Conservation (phyloP, 2,797 vertebrate species). For the Limnodromus scolopaceus region DNA sequence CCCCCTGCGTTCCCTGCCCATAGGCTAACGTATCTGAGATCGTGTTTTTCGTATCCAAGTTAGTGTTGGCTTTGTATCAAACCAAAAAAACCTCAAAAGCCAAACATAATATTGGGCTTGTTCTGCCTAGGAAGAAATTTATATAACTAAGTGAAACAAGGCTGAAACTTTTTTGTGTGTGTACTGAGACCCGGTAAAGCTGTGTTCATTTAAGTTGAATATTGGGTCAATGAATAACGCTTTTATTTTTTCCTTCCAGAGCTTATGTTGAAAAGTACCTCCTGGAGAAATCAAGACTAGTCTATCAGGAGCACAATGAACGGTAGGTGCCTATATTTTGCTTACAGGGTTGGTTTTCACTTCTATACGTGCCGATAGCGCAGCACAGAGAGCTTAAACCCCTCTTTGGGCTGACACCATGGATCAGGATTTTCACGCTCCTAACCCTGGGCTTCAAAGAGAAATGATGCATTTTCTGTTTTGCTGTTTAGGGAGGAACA, state of each 20-base stretch:
- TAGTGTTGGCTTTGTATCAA: slow-evolving; percentile 62
- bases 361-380: accelerated
- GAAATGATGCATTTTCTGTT: background rate
- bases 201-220: background rate
- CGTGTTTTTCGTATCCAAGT: slow-evolving; percentile 52
- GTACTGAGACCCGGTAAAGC: background rate
- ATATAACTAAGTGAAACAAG: slow-evolving; percentile 63
- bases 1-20: background rate
- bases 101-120: slow-evolving; percentile 65
- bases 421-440: background rate
- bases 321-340: slow-evolving; percentile 78
- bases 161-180: background rate
- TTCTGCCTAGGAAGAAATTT: slow-evolving; percentile 66
- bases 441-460: background rate
- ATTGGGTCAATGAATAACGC: background rate
- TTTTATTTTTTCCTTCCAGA: slow-evolving; percentile 75
- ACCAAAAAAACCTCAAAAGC: slow-evolving; percentile 65
- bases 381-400: background rate
- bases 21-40: slow-evolving; percentile 29
- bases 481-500: background rate
- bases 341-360: background rate
- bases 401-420: background rate
- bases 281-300: slow-evolving; percentile 96
- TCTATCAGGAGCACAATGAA: slow-evolving; percentile 98
- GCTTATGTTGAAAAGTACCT: slow-evolving; percentile 99